Evolutionary conservation across 2,797 vertebrate species (phyloP).

Genomic region (Anniella stebbinsi): DNA sequence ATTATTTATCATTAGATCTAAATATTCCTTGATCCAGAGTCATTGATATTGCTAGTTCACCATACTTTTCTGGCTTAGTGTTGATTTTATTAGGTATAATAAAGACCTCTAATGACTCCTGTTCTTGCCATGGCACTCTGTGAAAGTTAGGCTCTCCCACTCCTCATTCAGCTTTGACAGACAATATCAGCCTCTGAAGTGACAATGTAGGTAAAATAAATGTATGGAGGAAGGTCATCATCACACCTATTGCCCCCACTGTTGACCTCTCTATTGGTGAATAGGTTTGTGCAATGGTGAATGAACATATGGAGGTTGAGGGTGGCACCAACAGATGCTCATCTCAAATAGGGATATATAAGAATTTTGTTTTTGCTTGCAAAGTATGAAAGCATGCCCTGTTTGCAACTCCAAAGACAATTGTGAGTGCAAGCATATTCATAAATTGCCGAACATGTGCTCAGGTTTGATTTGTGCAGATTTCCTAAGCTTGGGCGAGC

Average conservation of each 20-base stretch:
- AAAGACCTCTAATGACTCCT: background rate
- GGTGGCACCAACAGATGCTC: background rate
- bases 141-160: background rate
- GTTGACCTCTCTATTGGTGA: background rate
- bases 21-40: slow-evolving; percentile 11
- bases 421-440: no score
- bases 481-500: no score
- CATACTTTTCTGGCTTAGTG: background rate
- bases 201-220: background rate
- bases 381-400: no score
- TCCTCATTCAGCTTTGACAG: background rate
- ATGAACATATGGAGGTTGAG: background rate
- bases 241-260: background rate
- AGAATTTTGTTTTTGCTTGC: no score
- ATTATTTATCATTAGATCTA: slow-evolving; percentile 1
- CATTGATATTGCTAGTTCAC: slow-evolving; percentile 7
- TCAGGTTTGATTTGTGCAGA: no score
- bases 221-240: background rate
- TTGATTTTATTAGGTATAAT: background rate
- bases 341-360: no score
- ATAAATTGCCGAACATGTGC: no score
- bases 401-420: no score
- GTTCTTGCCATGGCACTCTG: background rate
- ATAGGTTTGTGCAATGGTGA: no score
- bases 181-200: background rate